These are phyloP conservation scores for Zosterops borbonicus DNA, from an alignment of 2,113 vertebrate genomes.

Conservation along the genomic window DNA sequence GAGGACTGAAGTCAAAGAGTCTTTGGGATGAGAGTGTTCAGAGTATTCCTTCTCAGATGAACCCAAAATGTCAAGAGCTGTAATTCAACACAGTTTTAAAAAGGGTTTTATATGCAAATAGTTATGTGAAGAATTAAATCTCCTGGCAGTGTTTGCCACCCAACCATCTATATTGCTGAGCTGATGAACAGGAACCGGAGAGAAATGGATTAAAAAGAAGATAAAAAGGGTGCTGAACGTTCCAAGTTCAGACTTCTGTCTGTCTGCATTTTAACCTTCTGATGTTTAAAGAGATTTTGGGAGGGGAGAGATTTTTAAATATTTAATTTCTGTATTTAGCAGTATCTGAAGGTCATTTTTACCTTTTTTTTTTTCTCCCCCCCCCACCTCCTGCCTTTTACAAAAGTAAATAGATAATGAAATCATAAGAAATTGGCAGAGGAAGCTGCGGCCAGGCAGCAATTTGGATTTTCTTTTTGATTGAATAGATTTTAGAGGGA, in stretches of 20 bases:
- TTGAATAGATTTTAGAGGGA: neutral
- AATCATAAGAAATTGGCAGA: neutral
- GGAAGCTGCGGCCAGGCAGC: neutral
- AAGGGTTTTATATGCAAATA: neutral
- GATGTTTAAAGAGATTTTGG: neutral
- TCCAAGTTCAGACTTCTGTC: neutral
- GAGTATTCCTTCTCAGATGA: neutral
- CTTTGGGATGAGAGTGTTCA: neutral
- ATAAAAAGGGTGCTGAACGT: neutral
- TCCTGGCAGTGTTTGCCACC: neutral
- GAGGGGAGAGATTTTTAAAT: neutral
- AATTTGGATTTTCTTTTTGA: neutral
- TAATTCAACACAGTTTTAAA: neutral
- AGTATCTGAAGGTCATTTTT: neutral
- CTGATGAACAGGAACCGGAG: neutral
- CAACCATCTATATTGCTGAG: neutral
- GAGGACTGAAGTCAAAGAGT: neutral
- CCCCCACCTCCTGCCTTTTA: neutral
- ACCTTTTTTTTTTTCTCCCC: no score
- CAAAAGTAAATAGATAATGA: neutral
- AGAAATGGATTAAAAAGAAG: neutral
- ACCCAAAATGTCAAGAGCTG: neutral
- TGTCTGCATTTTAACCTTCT: neutral
- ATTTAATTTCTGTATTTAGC: neutral
- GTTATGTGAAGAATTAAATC: neutral